A percentile compares a stretch with the other conserved stretches of the same genome.
phyloP scores from a whole-genome alignment of 2,888 invertebrate genomes.

The Drosophila neonasuta region DNA sequence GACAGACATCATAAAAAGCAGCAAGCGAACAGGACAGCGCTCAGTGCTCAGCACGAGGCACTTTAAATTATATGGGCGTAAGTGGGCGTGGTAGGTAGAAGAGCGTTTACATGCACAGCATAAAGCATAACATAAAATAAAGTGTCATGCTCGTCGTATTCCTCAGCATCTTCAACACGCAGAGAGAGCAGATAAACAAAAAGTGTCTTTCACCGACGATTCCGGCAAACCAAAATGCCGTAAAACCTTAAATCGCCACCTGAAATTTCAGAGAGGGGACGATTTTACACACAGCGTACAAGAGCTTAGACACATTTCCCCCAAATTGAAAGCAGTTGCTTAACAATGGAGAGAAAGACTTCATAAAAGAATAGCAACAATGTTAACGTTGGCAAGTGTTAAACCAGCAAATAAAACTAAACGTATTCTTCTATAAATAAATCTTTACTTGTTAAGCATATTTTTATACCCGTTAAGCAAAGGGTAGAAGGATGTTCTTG shows the following conservation, averaged over 20 bases:
- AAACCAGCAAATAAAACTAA: background rate
- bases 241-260: constrained; percentile 1
- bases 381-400: background rate
- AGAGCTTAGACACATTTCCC: background rate
- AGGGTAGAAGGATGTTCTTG: too few species aligned
- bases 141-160: constrained; percentile 49
- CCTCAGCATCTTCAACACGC: constrained; percentile 20
- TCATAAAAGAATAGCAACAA: background rate
- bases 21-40: constrained; percentile 14
- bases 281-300: background rate
- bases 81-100: constrained; percentile 9
- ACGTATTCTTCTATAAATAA: background rate
- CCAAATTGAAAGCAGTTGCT: constrained; percentile 2
- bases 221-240: constrained; percentile 5
- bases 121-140: constrained; percentile 56
- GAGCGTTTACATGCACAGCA: constrained; percentile 52
- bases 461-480: too few species aligned
- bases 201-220: constrained; percentile 16
- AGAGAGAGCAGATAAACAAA: constrained; percentile 60
- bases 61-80: constrained; percentile 43
- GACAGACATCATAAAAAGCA: constrained; percentile 45
- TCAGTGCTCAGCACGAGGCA: constrained; percentile 22
- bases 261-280: background rate
- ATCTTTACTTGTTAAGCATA: too few species aligned
- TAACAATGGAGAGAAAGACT: background rate